phyloP scores from a whole-genome alignment of 2,888 invertebrate genomes.

The Acleris sparsana region DNA sequence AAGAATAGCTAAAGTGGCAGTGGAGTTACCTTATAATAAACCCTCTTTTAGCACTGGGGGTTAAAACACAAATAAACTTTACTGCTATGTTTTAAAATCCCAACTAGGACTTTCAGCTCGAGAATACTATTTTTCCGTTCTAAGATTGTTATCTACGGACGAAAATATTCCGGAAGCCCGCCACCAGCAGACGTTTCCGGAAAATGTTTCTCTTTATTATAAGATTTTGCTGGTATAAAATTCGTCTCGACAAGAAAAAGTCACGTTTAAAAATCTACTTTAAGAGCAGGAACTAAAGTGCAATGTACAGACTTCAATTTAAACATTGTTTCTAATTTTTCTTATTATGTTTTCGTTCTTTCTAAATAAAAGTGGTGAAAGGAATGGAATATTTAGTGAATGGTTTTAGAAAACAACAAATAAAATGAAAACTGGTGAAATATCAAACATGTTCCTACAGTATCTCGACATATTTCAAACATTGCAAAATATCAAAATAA shows the following conservation, averaged over 20 bases:
- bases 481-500: too few species aligned
- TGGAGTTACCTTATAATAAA: too few species aligned
- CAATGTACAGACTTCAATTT: background rate
- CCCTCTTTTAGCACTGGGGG: background rate
- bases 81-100: constrained; percentile 9
- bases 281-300: background rate
- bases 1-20: too few species aligned
- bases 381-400: too few species aligned
- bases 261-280: background rate
- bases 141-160: constrained; percentile 26
- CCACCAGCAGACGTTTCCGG: constrained; percentile 18
- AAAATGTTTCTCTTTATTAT: constrained; percentile 11
- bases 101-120: background rate
- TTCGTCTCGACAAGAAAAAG: too few species aligned
- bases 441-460: too few species aligned
- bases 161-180: constrained; percentile 20
- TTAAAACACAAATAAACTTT: constrained; percentile 3
- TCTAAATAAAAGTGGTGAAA: too few species aligned
- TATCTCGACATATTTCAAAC: too few species aligned
- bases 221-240: constrained; percentile 10
- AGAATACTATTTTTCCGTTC: constrained; percentile 19
- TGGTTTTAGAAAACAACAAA: too few species aligned
- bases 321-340: too few species aligned
- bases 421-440: too few species aligned
- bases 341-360: too few species aligned